These are phyloP conservation scores for Drosophila truncata DNA, from an alignment of 1,140 invertebrate species.

Conservation along the genomic window DNA sequence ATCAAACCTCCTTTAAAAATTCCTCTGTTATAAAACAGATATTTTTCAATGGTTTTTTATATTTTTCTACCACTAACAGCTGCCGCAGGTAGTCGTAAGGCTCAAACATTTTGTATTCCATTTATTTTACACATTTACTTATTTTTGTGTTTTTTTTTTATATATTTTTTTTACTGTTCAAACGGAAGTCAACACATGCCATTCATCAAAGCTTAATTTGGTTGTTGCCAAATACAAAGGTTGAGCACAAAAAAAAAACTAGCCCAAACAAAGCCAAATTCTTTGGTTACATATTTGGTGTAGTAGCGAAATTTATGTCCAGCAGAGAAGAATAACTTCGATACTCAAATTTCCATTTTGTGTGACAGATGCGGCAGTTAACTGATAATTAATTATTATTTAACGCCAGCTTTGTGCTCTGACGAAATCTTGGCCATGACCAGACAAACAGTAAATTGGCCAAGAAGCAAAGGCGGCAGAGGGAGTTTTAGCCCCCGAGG, in stretches of 20 bases:
- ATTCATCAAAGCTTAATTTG: conserved; percentile 55
- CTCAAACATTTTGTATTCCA: conserved; percentile 15
- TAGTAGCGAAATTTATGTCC: conserved; percentile 68
- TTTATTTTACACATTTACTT: conserved; percentile 38
- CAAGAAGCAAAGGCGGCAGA: background rate
- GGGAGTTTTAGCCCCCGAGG: conserved; percentile 8
- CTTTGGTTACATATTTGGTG: conserved; percentile 67
- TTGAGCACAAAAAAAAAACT: conserved; percentile 13
- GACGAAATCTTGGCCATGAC: conserved; percentile 47
- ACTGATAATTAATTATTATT: conserved; percentile 59
- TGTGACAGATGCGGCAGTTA: conserved; percentile 61
- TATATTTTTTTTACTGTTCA: conserved; percentile 2
- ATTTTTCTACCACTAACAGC: background rate
- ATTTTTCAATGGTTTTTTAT: background rate
- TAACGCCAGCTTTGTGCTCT: conserved; percentile 26
- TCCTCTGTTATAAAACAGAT: background rate
- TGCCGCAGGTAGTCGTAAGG: background rate
- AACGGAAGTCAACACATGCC: conserved; percentile 67
- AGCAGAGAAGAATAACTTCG: conserved; percentile 18
- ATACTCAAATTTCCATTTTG: conserved; percentile 46
- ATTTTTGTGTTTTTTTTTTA: too few species aligned
- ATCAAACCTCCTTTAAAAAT: background rate
- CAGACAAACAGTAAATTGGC: conserved; percentile 34
- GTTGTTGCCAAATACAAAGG: conserved; percentile 39
- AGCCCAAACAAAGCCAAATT: conserved; percentile 45